A percentile compares a stretch with the other conserved stretches of the same genome.
Evolutionary conservation across 1,140 invertebrate genomes (phyloP).

Genomic region (Scaptomyza graminum): DNA sequence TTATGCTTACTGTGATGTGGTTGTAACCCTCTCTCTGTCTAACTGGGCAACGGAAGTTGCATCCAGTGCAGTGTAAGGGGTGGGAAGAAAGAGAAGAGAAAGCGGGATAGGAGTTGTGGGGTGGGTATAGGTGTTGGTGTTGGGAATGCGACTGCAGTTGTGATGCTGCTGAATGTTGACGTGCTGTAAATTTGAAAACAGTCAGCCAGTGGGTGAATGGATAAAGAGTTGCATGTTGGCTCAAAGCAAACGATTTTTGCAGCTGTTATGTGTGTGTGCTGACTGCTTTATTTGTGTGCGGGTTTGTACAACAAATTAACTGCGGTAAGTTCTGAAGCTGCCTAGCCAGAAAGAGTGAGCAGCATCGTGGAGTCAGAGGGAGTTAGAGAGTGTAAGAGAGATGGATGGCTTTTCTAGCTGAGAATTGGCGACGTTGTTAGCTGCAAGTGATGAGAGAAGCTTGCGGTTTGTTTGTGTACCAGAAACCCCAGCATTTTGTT

Average conservation of each 20-base stretch:
- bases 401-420: background rate
- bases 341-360: background rate
- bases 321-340: conserved; percentile 53
- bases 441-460: conserved; percentile 64
- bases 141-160: background rate
- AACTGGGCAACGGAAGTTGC: conserved; percentile 7
- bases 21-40: background rate
- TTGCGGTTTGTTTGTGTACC: conserved; percentile 52
- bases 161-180: conserved; percentile 55
- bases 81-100: background rate
- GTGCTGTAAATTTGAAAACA: conserved; percentile 79
- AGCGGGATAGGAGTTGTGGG: no score
- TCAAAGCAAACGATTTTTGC: conserved; percentile 72
- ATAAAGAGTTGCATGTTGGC: conserved; percentile 75
- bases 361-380: background rate
- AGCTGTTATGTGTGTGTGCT: conserved; percentile 51
- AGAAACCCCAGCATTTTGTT: conserved; percentile 14
- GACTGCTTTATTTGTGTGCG: conserved; percentile 76
- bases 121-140: background rate
- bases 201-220: conserved; percentile 47
- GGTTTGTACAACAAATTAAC: conserved; percentile 77
- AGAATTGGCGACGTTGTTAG: conserved; percentile 58
- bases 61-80: background rate
- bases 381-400: background rate
- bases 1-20: conserved; percentile 64